Evolutionary conservation across 2,888 invertebrate genomes (phyloP).

Genomic region (Drosophila testacea): DNA sequence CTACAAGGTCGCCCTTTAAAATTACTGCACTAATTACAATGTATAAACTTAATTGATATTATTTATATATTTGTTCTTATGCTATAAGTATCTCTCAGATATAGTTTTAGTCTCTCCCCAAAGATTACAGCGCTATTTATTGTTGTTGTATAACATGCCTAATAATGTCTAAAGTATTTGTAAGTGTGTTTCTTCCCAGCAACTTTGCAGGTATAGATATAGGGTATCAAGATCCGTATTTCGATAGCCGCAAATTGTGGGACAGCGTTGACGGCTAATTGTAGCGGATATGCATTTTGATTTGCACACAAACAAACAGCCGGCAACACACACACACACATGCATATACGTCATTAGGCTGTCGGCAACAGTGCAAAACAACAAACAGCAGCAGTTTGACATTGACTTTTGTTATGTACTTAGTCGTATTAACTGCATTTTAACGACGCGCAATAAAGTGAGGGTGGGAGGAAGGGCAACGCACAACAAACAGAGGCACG

Average conservation of each 20-base stretch:
- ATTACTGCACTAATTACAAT: too few relatives aligned
- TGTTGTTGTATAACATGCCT: too few relatives aligned
- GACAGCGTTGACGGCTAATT: slow-evolving; percentile 52
- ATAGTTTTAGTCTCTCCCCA: too few relatives aligned
- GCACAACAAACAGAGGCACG: slow-evolving; percentile 8
- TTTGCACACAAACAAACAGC: slow-evolving; percentile 39
- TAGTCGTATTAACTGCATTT: slow-evolving; percentile 71
- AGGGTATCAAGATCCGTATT: slow-evolving; percentile 39
- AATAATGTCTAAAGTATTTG: too few relatives aligned
- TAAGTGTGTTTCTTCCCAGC: slow-evolving; percentile 12
- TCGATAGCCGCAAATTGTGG: slow-evolving; percentile 55
- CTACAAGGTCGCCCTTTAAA: too few relatives aligned
- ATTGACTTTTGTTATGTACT: slow-evolving; percentile 73
- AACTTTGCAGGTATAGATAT: slow-evolving; percentile 12
- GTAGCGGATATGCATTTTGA: slow-evolving; percentile 69
- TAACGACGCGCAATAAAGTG: slow-evolving; percentile 54
- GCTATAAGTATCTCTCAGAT: too few relatives aligned
- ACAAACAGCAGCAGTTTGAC: slow-evolving; percentile 53
- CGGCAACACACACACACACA: slow-evolving; percentile 9
- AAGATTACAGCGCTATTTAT: too few relatives aligned
- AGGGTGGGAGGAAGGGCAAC: slow-evolving; percentile 7
- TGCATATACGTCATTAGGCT: slow-evolving; percentile 47
- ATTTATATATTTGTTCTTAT: too few relatives aligned
- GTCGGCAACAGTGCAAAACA: slow-evolving; percentile 42
- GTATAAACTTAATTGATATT: too few relatives aligned